Evolutionary conservation across 2,888 invertebrate genomes (phyloP), one percentile per base, ranked within the genome.

Genomic region (Tenthredo livida): DNA sequence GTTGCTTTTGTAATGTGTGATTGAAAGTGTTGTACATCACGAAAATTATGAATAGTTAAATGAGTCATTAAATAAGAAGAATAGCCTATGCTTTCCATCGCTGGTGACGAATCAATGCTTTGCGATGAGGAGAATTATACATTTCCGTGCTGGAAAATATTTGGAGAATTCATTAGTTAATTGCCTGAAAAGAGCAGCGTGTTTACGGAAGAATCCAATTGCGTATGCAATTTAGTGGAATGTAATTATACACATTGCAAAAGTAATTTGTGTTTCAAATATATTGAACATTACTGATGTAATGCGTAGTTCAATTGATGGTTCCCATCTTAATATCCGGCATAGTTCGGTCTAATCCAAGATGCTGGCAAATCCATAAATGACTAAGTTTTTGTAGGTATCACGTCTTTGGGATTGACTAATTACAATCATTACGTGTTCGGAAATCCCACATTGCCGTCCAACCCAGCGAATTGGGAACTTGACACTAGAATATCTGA

Each of bases 371-470:
- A 17, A 54, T 1, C 12, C 9, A 25, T 47, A 0, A 33, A 33
- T 77, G 15, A 29, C 3, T 50, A 3, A 1, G 50, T 25, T 25
- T 77, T 17, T 15, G 7, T 37, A 85, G 85, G 94, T 5, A 94
- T 95, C 6, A 94, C 94, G 9, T 80, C 80, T 21, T 29, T 80
- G 61, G 87, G 84, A 65, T n/a, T 87, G 15, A 61, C 29, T 5
- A 54, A 72, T 33, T 0, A 9, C 9, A 50, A 84, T 75, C 77
- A 89, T 21, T 86, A 88, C n/a, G 2, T 40, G 0, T 21, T 87
- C 21, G 90, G 90, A 9, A 83, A 87, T 9, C 85, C 87, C 6
- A 2, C 87, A 21, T n/a, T 88, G n/a, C 17, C 89, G 6, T 89
- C 89, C 0, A 88, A 90, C 85, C 86, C 86, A 4, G 88, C 87